A percentile compares a stretch with the other conserved stretches of the same genome.
Evolutionary conservation across 2,113 vertebrate genomes (phyloP).

Genomic region (Chaenocephalus aceratus): DNA sequence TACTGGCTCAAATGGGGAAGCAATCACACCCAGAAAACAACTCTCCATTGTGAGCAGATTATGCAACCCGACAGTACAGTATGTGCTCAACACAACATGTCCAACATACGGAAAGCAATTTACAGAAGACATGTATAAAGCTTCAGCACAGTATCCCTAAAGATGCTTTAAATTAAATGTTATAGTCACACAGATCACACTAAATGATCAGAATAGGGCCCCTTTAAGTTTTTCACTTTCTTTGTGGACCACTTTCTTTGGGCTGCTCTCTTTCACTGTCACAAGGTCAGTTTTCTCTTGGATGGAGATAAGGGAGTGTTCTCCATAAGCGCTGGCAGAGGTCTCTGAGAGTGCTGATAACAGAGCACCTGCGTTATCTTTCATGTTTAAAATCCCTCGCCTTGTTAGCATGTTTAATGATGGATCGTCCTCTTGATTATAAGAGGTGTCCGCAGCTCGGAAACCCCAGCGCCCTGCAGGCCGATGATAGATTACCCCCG

Average conservation of each 20-base stretch:
- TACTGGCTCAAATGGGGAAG: no score
- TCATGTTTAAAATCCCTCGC: constrained; percentile 65
- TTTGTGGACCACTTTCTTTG: constrained; percentile 6
- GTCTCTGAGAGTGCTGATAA: constrained; percentile 67
- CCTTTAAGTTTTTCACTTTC: constrained; percentile 13
- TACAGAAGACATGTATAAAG: no score
- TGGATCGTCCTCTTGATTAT: constrained; percentile 67
- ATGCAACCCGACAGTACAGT: no score
- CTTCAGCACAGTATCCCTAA: no score
- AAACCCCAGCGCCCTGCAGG: constrained; percentile 50
- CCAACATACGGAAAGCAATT: no score
- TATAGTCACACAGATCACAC: no score
- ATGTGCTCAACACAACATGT: no score
- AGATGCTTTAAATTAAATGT: no score
- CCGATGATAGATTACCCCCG: constrained; percentile 73
- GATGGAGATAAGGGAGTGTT: constrained; percentile 56
- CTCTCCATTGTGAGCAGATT: no score
- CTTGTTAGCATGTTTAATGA: constrained; percentile 81
- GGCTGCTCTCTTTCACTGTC: constrained; percentile 1
- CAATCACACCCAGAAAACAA: no score
- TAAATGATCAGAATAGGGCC: no score
- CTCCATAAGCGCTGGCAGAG: constrained; percentile 33
- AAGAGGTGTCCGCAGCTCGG: constrained; percentile 30
- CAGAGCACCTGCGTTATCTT: constrained; percentile 66
- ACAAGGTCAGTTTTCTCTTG: constrained; percentile 55